Conservation (phyloP, 2,888 invertebrate species). For the Lithophane semibrunnea region DNA sequence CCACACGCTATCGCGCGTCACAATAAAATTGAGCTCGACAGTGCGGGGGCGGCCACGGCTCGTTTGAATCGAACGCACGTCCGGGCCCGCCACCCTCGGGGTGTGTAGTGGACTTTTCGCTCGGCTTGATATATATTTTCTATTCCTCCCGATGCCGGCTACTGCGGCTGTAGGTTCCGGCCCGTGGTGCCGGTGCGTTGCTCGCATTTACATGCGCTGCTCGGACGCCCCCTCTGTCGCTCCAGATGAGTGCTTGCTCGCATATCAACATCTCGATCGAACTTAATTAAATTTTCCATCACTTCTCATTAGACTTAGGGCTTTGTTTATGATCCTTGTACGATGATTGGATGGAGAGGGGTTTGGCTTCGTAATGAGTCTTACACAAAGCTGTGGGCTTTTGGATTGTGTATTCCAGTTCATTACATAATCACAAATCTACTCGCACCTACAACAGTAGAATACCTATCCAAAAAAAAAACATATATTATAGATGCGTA, state of each 20-base stretch:
- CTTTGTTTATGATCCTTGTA: conserved; percentile 46
- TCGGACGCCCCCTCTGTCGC: conserved; percentile 74
- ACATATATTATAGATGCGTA: too few relatives aligned
- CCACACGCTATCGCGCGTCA: conserved; percentile 61
- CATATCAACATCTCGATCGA: conserved; percentile 76
- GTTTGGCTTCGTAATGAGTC: conserved; percentile 35
- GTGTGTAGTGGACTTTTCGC: conserved; percentile 90
- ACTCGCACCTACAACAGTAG: background rate
- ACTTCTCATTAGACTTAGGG: conserved; percentile 54
- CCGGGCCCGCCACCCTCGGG: conserved; percentile 84
- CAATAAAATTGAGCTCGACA: conserved; percentile 75
- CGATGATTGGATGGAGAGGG: conserved; percentile 35
- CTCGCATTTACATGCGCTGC: conserved; percentile 85
- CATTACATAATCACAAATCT: conserved; percentile 3
- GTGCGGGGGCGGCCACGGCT: conserved; percentile 81
- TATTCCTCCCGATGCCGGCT: conserved; percentile 88
- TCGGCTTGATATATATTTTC: conserved; percentile 90
- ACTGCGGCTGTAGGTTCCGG: conserved; percentile 84
- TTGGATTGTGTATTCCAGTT: conserved; percentile 4
- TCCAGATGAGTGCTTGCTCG: conserved; percentile 65
- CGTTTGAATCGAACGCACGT: conserved; percentile 90
- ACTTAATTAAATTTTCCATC: conserved; percentile 79
- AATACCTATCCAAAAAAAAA: too few relatives aligned
- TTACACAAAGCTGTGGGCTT: conserved; percentile 15
- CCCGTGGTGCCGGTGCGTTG: conserved; percentile 70